Base-by-base conservation (phyloP, 2,888 invertebrate genomes). In the Rosalia funebris region DNA sequence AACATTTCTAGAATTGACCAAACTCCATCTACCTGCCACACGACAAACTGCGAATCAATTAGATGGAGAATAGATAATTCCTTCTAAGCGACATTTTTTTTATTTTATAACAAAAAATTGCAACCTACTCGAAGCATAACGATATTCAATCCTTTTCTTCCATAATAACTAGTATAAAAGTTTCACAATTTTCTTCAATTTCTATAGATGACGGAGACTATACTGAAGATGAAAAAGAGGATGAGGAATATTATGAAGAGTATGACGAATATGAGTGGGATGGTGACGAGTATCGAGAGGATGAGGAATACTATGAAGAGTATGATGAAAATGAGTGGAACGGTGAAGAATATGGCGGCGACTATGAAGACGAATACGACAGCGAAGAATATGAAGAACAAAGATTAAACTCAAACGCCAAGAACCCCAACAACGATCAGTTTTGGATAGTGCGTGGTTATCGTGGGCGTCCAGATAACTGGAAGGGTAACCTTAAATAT, bases 401-500 rank as follows among this genome's bases (percentile, higher is more conserved):
- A 16, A 45, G n/a, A 17, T 11, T 0, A 12, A 44, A 15, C 1
- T 37, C 37, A 44, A 60, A 60, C 12, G 3, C 12, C 1, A 55
- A 55, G 17, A 60, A 60, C 31, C 60, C 55, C 2, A 60, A 60
- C 31, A 60, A 60, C 34, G 32, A 25, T 25, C 4, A 25, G 25
- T 25, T 5, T 25, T 25, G 25, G 25, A 25, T 25, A 5, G 25
- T 7, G 25, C 25, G 36, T 34, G 60, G 60, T 17, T 55, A 44
- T 25, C 7, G 0, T 20, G 19, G 15, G 20, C 36, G 54, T 9
- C 60, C 60, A 17, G 45, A 31, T 4, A 55, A 60, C 19, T 60
- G 60, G 60, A 32, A 19, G 55, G 55, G 60, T 60, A 45, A 1
- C n/a, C n/a, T n/a, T n/a, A n/a, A n/a, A n/a, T n/a, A n/a, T n/a